Evolutionary conservation across 2,888 invertebrate genomes (phyloP), one percentile per base, ranked within the genome.

Genomic region (Phasia obesa): DNA sequence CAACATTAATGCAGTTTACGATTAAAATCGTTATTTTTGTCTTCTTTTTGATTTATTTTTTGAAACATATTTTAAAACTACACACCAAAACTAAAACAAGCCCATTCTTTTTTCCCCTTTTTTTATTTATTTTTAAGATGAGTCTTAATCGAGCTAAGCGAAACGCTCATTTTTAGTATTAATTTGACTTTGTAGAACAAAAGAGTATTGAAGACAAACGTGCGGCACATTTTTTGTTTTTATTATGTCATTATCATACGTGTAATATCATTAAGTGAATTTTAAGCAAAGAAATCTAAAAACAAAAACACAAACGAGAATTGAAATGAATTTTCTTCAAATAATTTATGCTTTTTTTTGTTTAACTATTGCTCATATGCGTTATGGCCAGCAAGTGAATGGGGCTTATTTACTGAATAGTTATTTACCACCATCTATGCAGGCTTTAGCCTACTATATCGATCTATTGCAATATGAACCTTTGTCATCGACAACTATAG

Each of bases 401-500:
- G 86, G 87, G 19, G 87, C 87, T 38, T 87, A 87, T 78, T 86
- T 91, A 62, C 85, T 91, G 31, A 87, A 88, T 21, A 91, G 89
- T 80, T 92, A 91, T 84, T 85, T 92, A 79, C 91, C 92, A 55
- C 89, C 91, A 4, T 89, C 89, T 15, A 92, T 92, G 92, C 92
- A 92, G 84, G 90, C 91, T 2, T 80, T 92, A 71, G 91, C 91
- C 31, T 92, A 92, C 84, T 91, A 91, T 55, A 91, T 91, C 44
- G 92, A 92, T 81, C 86, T 87, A 27, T 85, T 92, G 73, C 91
- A 91, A 79, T 92, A 92, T 77, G 92, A 92, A 67, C 90, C 90
- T 21, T 60, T 89, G 1, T 85, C 87, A 62, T 87, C 87, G 59
- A 91, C 91, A 62, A 91, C 91, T 0, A 86, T 90, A 9, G 91